Percentiles rank a stretch among this genome's conserved stretches.
Evolutionary conservation across 2,113 vertebrate species (phyloP).

Genomic region (rat (Rattus norvegicus)): GRCr8 NC_086019.1:160022501-160023000

Average conservation of each 20-base stretch:
- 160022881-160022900: not conserved
- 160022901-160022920: not conserved
- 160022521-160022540: not conserved
- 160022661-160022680: not conserved
- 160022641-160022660: not conserved
- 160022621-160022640: not conserved
- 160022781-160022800: not conserved
- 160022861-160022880: not conserved
- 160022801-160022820: not conserved
- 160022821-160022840: not conserved
- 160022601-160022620: conserved; percentile 1
- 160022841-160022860: not conserved
- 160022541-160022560: not conserved
- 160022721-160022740: not conserved
- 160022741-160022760: not conserved
- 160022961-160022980: not conserved
- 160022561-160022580: not conserved
- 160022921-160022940: not conserved
- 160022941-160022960: not conserved
- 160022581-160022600: not conserved
- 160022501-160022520: not conserved
- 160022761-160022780: not conserved
- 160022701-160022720: not conserved
- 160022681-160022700: not conserved
- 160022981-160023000: not conserved